These are phyloP conservation scores for Mus minutoides DNA, from an alignment of 2,797 vertebrate genomes.

Conservation along the genomic window DNA sequence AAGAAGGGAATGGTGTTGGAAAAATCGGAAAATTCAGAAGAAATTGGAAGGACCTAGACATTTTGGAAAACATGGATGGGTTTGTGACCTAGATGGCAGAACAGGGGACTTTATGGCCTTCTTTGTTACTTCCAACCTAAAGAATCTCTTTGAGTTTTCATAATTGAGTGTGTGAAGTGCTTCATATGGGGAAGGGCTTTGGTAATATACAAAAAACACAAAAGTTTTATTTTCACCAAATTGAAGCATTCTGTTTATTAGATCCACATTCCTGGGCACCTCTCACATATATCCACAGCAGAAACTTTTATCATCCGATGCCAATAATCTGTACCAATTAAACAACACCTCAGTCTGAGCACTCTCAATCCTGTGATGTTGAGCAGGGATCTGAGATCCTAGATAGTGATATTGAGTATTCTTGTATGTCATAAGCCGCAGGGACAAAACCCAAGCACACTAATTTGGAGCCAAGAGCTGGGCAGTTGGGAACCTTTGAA, in stretches of 20 bases:
- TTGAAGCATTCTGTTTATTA: background rate
- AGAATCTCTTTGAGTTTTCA: background rate
- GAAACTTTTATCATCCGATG: background rate
- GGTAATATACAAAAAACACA: background rate
- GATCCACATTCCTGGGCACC: background rate
- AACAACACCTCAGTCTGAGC: background rate
- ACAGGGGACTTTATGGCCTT: background rate
- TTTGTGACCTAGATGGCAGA: background rate
- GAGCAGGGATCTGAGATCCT: background rate
- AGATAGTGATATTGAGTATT: background rate
- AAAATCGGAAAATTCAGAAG: background rate
- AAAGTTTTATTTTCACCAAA: background rate
- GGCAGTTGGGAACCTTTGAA: background rate
- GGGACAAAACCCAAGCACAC: background rate
- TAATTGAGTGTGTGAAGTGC: background rate
- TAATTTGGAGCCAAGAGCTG: background rate
- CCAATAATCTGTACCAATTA: background rate
- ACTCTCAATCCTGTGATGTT: background rate
- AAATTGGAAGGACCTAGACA: background rate
- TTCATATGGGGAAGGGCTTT: background rate
- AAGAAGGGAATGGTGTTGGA: background rate
- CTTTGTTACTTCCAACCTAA: no score
- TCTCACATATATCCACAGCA: background rate
- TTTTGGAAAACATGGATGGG: background rate
- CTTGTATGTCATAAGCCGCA: no score